Evolutionary conservation across 2,113 vertebrate species (phyloP).

Genomic region (Pampusana beccarii): DNA sequence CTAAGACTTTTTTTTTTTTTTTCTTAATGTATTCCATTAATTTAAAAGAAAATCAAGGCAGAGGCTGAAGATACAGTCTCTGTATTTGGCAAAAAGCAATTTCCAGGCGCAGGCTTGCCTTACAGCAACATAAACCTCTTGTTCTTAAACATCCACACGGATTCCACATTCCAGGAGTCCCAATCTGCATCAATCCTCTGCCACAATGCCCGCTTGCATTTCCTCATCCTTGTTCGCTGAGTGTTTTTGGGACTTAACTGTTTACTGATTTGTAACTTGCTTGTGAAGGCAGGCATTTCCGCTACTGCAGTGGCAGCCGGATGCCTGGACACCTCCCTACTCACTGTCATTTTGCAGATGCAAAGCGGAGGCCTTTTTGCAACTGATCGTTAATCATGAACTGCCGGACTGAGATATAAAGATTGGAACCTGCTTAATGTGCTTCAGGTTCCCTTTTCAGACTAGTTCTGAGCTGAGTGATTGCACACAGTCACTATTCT

Average conservation of each 20-base stretch:
- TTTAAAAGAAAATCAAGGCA: slow-evolving; percentile 10
- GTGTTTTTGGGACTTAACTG: not conserved
- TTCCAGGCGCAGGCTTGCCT: slow-evolving; percentile 13
- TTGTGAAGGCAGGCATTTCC: not conserved
- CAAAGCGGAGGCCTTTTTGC: not conserved
- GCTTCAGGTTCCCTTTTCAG: not conserved
- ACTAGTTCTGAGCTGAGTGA: not conserved
- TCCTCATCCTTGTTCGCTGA: not conserved
- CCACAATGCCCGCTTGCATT: not conserved
- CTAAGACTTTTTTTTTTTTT: not conserved
- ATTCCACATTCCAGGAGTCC: not conserved
- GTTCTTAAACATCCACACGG: not conserved
- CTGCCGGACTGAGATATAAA: not conserved
- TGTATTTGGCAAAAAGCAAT: slow-evolving; percentile 1
- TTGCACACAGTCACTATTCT: not conserved
- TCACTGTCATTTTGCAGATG: not conserved
- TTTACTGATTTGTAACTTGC: not conserved
- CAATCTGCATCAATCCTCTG: not conserved
- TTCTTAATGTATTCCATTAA: not conserved
- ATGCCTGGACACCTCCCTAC: not conserved
- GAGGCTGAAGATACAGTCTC: not conserved
- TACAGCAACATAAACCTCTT: slow-evolving; percentile 9
- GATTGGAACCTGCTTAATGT: not conserved
- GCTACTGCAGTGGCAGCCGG: not conserved
- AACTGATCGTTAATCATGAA: not conserved